Conservation (phyloP, 2,113 vertebrate species). For the Aepyceros melampus region DNA sequence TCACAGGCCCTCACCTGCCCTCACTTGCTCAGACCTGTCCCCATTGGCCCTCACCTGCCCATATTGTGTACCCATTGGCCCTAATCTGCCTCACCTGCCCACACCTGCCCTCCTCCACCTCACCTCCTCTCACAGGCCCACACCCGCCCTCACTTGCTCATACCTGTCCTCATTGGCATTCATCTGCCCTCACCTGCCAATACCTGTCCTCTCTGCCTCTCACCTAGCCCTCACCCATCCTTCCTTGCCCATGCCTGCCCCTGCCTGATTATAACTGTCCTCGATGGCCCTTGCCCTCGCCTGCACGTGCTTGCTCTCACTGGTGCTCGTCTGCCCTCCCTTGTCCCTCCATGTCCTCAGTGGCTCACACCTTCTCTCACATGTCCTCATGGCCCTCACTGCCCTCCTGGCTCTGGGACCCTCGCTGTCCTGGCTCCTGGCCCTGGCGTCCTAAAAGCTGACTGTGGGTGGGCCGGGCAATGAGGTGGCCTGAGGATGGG, state of each 20-base stretch:
- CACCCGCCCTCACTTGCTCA: neutral
- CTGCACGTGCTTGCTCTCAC: too few relatives aligned
- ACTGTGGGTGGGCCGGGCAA: accelerated
- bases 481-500: neutral
- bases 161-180: neutral
- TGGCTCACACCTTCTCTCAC: neutral
- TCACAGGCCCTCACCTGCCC: neutral
- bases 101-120: too few relatives aligned
- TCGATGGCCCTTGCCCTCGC: neutral
- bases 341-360: neutral
- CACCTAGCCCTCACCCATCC: neutral
- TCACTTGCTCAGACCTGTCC: too few relatives aligned
- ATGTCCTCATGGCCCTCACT: neutral
- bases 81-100: too few relatives aligned
- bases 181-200: neutral
- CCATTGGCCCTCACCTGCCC: too few relatives aligned
- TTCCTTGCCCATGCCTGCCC: neutral
- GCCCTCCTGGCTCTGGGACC: neutral
- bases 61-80: too few relatives aligned
- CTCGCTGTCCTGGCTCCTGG: accelerated
- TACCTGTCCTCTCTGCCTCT: too few relatives aligned
- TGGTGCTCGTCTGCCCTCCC: accelerated
- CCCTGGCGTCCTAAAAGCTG: neutral
- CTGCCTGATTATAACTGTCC: neutral
- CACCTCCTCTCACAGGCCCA: too few relatives aligned